phyloP scores from a whole-genome alignment of 2,797 vertebrate genomes.

The Halcyon chelicuti region DNA sequence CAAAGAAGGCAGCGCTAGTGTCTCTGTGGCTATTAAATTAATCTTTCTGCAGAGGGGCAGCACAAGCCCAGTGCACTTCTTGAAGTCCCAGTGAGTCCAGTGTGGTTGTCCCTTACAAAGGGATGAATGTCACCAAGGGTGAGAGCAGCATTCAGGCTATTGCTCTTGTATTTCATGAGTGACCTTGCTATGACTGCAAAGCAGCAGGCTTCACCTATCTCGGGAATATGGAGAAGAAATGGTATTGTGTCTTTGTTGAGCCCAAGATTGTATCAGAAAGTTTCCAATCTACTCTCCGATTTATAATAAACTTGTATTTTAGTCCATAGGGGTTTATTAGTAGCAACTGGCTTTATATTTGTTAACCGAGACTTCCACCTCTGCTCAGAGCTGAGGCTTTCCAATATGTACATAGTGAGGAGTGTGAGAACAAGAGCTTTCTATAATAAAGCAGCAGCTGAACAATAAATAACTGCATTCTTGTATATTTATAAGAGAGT shows the following conservation, averaged over 20 bases:
- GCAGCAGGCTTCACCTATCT: background rate
- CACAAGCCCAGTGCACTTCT: background rate
- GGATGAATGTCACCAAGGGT: background rate
- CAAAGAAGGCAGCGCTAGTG: background rate
- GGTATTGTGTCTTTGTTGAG: background rate
- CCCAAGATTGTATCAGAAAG: background rate
- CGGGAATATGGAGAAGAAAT: background rate
- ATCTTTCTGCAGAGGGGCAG: background rate
- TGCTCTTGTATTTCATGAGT: background rate
- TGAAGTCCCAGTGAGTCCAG: background rate
- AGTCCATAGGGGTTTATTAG: background rate
- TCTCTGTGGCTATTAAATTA: background rate
- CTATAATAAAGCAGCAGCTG: background rate
- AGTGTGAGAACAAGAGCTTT: slow-evolving; percentile 5
- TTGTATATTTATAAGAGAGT: slow-evolving; percentile 5
- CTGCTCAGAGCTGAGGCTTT: background rate
- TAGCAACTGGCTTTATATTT: background rate
- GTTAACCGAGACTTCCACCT: background rate
- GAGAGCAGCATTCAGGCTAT: background rate
- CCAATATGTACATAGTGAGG: background rate
- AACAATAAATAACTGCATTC: slow-evolving; percentile 17
- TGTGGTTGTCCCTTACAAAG: background rate
- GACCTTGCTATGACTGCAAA: background rate
- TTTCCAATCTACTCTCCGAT: background rate
- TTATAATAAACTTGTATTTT: background rate